These are phyloP conservation scores for Podabrus alpinus DNA, from an alignment of 2,888 invertebrate genomes.

Conservation along the genomic window DNA sequence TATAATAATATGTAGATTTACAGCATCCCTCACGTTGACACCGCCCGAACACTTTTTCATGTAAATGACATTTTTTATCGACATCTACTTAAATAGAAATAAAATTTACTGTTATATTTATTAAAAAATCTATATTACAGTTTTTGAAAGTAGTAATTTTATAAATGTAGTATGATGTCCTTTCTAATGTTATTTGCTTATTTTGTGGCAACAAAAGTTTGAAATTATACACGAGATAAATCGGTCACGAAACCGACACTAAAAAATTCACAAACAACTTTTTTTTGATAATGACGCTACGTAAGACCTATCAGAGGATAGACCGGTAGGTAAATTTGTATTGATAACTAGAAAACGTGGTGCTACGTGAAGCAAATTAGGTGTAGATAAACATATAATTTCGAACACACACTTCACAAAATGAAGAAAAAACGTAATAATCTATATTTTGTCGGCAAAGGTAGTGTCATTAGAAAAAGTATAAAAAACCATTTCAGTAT, in stretches of 20 bases:
- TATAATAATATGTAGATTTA: background rate
- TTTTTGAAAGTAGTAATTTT: background rate
- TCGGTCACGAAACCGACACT: background rate
- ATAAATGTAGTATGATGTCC: background rate
- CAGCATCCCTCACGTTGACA: background rate
- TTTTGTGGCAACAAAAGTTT: conserved; percentile 3
- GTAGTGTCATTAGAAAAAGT: conserved; percentile 42
- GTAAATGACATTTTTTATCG: background rate
- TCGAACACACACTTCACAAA: conserved; percentile 19
- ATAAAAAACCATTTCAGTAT: conserved; percentile 37
- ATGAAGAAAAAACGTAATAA: conserved; percentile 36
- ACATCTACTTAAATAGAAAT: background rate
- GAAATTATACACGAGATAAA: background rate
- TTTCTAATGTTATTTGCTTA: background rate
- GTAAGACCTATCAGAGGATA: background rate
- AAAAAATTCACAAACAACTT: conserved; percentile 5
- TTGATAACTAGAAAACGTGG: conserved; percentile 2
- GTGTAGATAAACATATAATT: conserved; percentile 19
- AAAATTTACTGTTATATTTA: background rate
- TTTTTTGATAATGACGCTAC: background rate
- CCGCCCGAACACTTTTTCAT: background rate
- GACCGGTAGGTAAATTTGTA: conserved; percentile 3
- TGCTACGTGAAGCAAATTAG: conserved; percentile 23
- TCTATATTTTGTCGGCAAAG: conserved; percentile 36
- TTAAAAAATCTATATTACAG: background rate